Base-by-base conservation (phyloP, 2,797 vertebrate species). In the Scleropages formosus region DNA sequence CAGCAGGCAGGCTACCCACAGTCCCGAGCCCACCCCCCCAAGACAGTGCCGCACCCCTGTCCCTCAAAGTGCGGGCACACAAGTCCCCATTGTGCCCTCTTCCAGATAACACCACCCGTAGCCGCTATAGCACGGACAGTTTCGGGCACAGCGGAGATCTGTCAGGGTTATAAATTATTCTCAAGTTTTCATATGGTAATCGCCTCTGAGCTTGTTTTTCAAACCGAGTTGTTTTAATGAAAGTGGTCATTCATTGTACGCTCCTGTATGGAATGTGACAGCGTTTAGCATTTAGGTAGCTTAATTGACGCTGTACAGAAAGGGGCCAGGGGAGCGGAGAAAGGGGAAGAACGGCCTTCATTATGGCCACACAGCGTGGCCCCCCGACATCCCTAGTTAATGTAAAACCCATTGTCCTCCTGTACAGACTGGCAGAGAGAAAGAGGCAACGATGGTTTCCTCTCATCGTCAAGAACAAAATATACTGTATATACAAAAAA, bases 241-340 rank as follows among this genome's bases (percentile, higher is more conserved):
- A 90, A 86, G 87, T 89, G 87, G 87, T 86, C 85, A 80, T 86
- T 92, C 87, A 88, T 49, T 71, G 77, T 81, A 80, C 26, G 6
- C 76, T 84, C 82, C 81, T 81, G 85, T 83, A 84, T 92, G 89
- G 89, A 90, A 93, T 89, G 90, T 88, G 91, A 85, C 82, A 88
- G 86, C 12, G 2, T 88, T 88, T 69, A 20, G 83, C 89, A 80
- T 83, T 89, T 88, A 88, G 84, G 86, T 83, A 83, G 85, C 81
- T 81, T 89, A 90, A 86, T 89, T 93, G 87, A 92, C 87, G 84
- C 88, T 86, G 71, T 66, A 72, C 64, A 51, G 72, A 74, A 61
- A 13, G 49, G 31, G 64, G 12, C 9, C 18, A 46, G 63, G 49
- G 65, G 59, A 64, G 56, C 49, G 63, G 1, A 39, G 31, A 47